phyloP scores from a whole-genome alignment of 2,113 vertebrate species.

The Xiphophorus couchianus region DNA sequence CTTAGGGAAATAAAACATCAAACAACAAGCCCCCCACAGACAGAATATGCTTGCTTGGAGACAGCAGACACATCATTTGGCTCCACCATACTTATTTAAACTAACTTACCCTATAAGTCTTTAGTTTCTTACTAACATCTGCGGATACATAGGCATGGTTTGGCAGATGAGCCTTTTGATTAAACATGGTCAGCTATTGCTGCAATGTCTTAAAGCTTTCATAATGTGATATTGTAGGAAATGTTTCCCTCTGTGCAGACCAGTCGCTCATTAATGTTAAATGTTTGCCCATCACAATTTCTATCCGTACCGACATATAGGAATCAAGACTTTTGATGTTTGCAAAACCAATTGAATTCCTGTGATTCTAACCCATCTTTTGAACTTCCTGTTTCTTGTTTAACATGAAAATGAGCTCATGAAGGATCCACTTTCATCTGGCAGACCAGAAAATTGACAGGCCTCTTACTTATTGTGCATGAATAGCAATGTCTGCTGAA shows the following conservation, averaged over 20 bases:
- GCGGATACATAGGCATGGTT: too few relatives aligned
- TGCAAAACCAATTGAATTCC: neutral
- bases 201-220: neutral
- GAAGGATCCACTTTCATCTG: conserved; percentile 43
- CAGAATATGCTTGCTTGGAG: neutral
- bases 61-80: neutral
- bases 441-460: conserved; percentile 44
- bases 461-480: conserved; percentile 47
- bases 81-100: neutral
- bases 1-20: neutral
- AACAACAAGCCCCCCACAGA: neutral
- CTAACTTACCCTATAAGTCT: neutral
- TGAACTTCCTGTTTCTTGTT: conserved; percentile 20
- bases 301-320: neutral
- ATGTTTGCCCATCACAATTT: neutral
- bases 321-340: neutral
- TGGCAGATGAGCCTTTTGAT: too few relatives aligned
- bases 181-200: neutral
- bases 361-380: conserved; percentile 17
- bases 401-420: conserved; percentile 19
- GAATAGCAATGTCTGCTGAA: conserved; percentile 62
- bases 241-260: neutral
- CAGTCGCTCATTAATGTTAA: neutral
- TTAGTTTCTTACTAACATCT: neutral
- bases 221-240: neutral